These are phyloP conservation scores for Cyclina sinensis DNA, from an alignment of 1,140 invertebrate genomes.

Conservation along the genomic window DNA sequence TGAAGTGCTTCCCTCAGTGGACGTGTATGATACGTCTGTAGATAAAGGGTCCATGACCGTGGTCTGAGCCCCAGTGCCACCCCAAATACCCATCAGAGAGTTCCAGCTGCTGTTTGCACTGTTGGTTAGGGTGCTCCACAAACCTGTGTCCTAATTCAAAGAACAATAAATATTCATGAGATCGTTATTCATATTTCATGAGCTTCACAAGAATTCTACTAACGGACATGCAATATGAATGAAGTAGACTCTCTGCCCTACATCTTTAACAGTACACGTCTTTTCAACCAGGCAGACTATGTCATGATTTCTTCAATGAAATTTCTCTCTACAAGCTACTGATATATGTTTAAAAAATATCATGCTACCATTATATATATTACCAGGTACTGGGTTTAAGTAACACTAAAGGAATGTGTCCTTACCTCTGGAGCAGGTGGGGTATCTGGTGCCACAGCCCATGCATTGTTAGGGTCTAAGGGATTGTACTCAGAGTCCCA, in stretches of 20 bases:
- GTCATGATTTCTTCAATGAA: too few species aligned
- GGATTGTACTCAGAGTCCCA: constrained; percentile 83
- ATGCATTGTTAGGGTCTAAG: constrained; percentile 73
- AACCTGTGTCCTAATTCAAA: constrained; percentile 69
- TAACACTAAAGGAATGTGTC: too few species aligned
- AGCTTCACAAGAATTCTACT: too few species aligned
- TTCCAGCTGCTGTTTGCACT: constrained; percentile 83
- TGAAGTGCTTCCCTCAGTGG: constrained; percentile 4
- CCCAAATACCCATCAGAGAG: constrained; percentile 79
- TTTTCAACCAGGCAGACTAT: too few species aligned
- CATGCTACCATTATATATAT: too few species aligned
- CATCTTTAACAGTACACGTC: too few species aligned
- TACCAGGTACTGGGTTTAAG: too few species aligned
- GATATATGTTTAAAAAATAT: too few species aligned
- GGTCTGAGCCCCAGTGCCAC: constrained; percentile 68
- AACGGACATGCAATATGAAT: too few species aligned
- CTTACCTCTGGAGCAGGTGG: constrained; percentile 67
- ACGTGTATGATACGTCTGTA: not conserved
- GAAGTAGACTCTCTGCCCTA: too few species aligned
- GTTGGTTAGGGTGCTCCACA: constrained; percentile 83
- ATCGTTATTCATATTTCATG: not conserved
- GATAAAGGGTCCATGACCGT: constrained; percentile 29
- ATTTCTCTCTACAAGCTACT: too few species aligned
- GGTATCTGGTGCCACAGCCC: constrained; percentile 73
- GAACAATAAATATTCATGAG: not conserved